Percentiles rank a stretch among this genome's conserved stretches.
These are phyloP conservation scores for Trissolcus japonicus DNA, from an alignment of 2,888 invertebrate genomes.

Conservation along the genomic window DNA sequence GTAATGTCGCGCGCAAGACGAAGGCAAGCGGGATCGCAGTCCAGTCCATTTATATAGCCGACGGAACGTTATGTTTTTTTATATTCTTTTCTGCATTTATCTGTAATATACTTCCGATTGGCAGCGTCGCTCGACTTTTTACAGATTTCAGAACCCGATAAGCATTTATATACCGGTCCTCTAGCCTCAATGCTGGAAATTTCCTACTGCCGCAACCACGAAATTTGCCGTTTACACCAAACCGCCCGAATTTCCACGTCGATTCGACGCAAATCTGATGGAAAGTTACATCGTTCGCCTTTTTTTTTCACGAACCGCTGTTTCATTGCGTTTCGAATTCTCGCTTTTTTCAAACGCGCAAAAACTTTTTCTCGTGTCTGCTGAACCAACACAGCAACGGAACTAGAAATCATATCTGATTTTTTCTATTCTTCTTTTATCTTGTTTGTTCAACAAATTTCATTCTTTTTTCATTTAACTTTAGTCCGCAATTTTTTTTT, in stretches of 20 bases:
- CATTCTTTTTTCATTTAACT: no score
- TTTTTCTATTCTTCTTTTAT: constrained; percentile 14
- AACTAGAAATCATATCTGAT: constrained; percentile 15
- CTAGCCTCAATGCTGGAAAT: constrained; percentile 63
- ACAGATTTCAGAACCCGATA: constrained; percentile 65
- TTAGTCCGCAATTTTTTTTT: no score
- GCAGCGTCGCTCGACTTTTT: constrained; percentile 62
- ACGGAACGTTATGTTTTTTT: constrained; percentile 51
- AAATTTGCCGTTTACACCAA: constrained; percentile 22
- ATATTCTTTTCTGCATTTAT: constrained; percentile 64
- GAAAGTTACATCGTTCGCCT: not conserved
- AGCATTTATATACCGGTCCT: constrained; percentile 56
- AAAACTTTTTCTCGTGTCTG: constrained; percentile 14
- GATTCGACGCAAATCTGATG: not conserved
- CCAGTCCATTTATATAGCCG: constrained; percentile 70
- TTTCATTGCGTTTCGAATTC: constrained; percentile 1
- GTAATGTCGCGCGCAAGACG: constrained; percentile 72
- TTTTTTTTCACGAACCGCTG: not conserved
- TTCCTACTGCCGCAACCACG: constrained; percentile 59
- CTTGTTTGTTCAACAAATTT: no score
- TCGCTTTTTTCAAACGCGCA: not conserved
- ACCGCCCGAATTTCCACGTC: constrained; percentile 20
- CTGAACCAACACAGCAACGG: no score
- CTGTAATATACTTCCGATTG: constrained; percentile 70
- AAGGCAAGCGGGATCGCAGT: constrained; percentile 73